Conservation (phyloP, 2,113 vertebrate genomes). For the Channa argus region DNA sequence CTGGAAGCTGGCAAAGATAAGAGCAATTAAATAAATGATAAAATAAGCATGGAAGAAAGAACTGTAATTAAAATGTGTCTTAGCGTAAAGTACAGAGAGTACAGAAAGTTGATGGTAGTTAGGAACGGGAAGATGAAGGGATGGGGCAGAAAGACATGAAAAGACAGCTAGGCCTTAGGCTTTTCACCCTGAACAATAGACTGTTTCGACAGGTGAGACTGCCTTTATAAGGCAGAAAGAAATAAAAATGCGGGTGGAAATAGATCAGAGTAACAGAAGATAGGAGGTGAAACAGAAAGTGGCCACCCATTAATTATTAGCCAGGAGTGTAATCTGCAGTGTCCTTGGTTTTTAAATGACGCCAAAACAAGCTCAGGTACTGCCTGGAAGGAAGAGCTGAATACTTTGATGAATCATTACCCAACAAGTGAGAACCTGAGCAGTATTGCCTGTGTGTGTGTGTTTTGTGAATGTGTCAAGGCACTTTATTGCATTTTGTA, state of each 20-base stretch:
- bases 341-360: slow-evolving; percentile 53
- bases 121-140: slow-evolving; percentile 9
- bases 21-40: slow-evolving; percentile 8
- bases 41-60: not conserved
- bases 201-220: slow-evolving; percentile 30
- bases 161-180: not conserved
- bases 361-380: slow-evolving; percentile 27
- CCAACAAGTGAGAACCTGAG: slow-evolving; percentile 28
- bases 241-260: not conserved
- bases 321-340: slow-evolving; percentile 32
- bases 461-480: no score
- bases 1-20: slow-evolving; percentile 38
- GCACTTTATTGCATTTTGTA: no score
- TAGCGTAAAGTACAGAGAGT: not conserved
- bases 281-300: slow-evolving; percentile 47
- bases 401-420: slow-evolving; percentile 50
- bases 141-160: not conserved
- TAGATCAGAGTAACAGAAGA: not conserved
- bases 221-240: not conserved
- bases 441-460: not conserved
- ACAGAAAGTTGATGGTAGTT: not conserved
- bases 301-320: slow-evolving; percentile 60
- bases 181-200: slow-evolving; percentile 25
- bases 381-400: not conserved
- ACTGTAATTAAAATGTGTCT: slow-evolving; percentile 17